Evolutionary conservation across 2,113 vertebrate species (phyloP), one percentile per base, ranked within the genome.

Genomic region (Odontesthes bonariensis): DNA sequence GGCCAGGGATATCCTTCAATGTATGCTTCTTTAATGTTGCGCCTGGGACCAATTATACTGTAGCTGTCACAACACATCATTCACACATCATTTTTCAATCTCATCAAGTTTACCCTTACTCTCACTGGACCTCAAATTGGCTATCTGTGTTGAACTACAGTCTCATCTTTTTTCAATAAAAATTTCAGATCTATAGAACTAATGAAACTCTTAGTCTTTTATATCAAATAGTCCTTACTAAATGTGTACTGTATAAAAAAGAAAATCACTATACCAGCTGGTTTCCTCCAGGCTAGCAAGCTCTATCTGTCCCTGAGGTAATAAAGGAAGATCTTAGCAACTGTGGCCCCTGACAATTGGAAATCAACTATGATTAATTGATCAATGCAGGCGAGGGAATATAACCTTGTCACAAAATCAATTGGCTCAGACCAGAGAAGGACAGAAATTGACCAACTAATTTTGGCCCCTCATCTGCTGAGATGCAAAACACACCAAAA

Each of bases 331-430:
- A 67, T 81, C 80, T 81, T 76, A 79, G 75, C 84, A 77, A 89
- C 70, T 69, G 52, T 72, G 76, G 81, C 53, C 75, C 75, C 75
- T 86, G 87, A 81, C 82, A 82, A 89, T 82, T 79, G 83, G 77
- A 91, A 88, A 91, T 89, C 86, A 85, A 92, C 90, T 66, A 85
- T 89, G 86, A 93, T 93, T 82, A 92, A 92, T 92, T 84, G 86
- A 93, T 95, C 77, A 42, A 72, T 76, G 75, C 20, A n/a, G 71
- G 81, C 71, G 54, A 68, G 87, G 85, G 86, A 92, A 85, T 87
- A 89, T 79, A 85, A 85, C 73, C 73, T 66, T 77, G 70, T 60
- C 46, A 33, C 62, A 40, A 72, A 89, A 92, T 93, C 87, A 88
- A 90, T 91, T 70, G 70, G 75, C 75, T 84, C 32, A 8, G 58